Base-by-base conservation (phyloP, 2,888 invertebrate genomes). In the Nemurella pictetii region DNA sequence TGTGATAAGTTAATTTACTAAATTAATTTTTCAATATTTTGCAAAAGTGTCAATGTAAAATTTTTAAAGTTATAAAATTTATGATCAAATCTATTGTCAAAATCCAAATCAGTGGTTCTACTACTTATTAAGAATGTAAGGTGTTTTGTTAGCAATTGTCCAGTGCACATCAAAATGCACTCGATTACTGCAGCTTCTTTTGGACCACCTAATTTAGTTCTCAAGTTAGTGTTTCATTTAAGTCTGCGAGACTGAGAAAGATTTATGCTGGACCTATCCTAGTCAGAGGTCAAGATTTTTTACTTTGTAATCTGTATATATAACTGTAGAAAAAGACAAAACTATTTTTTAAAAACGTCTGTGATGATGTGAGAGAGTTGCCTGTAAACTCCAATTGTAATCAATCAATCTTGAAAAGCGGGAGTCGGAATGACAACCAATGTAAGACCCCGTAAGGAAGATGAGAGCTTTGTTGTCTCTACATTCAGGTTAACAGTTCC, bases 301-400 rank as follows among this genome's bases (percentile, higher is more conserved):
- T 85, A 85, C 82, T 84, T 85, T 86, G 81, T 86, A 85, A 87
- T 85, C 36, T 87, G 87, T 86, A 86, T 84, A 86, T 86, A 86
- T 55, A 55, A 55, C 84, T 85, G 85, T 84, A 85, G 29, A 35
- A 82, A 84, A 84, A 84, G 85, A 78, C 85, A 78, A 85, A 83
- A 86, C 84, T 84, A 87, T 86, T 87, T 87, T 87, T 87, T 87
- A 86, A 87, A 87, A 87, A 86, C 86, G 86, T 86, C 87, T 87
- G 87, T 87, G 87, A 87, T 87, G 86, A 86, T 86, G 83, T 85
- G 85, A 86, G 85, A 86, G 86, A 87, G 87, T 87, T 86, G 86
- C 84, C 85, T 87, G 87, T 87, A 87, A 87, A 87, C 87, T 87
- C 86, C 29, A 86, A 84, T 85, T 86, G 86, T 80, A 85, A 73